These are phyloP conservation scores for Dryas iulia DNA, from an alignment of 1,140 invertebrate species.

Conservation along the genomic window DNA sequence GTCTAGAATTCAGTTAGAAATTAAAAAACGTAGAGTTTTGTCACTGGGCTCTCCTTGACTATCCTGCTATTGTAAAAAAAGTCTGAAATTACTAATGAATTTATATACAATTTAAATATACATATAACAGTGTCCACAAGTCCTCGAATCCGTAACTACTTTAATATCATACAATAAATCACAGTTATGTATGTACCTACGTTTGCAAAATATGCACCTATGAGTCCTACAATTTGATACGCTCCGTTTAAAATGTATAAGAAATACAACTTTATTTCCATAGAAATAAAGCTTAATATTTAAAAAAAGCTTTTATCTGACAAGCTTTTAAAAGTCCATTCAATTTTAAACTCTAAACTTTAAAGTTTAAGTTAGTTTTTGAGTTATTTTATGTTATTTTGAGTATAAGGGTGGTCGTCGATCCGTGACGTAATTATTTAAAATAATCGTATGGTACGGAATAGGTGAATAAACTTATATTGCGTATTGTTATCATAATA, in stretches of 20 bases:
- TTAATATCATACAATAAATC: slow-evolving; percentile 13
- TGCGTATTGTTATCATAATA: neutral
- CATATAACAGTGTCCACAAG: neutral
- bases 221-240: slow-evolving; percentile 19
- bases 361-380: slow-evolving; percentile 11
- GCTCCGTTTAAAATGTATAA: neutral
- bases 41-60: no score
- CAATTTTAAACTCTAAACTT: neutral
- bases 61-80: no score
- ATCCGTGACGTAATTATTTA: slow-evolving; percentile 44
- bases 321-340: neutral
- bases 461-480: neutral
- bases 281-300: slow-evolving; percentile 4
- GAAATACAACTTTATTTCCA: neutral
- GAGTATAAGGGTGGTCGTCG: slow-evolving; percentile 41
- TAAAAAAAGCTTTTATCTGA: neutral
- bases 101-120: no score
- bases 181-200: slow-evolving; percentile 27
- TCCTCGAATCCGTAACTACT: neutral
- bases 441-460: slow-evolving; percentile 7
- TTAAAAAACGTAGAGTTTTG: no score
- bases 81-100: no score
- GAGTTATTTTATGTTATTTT: neutral
- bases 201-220: slow-evolving; percentile 27
- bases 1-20: no score